Base-by-base conservation (phyloP, 2,113 vertebrate species). In the Caranx melampygus region DNA sequence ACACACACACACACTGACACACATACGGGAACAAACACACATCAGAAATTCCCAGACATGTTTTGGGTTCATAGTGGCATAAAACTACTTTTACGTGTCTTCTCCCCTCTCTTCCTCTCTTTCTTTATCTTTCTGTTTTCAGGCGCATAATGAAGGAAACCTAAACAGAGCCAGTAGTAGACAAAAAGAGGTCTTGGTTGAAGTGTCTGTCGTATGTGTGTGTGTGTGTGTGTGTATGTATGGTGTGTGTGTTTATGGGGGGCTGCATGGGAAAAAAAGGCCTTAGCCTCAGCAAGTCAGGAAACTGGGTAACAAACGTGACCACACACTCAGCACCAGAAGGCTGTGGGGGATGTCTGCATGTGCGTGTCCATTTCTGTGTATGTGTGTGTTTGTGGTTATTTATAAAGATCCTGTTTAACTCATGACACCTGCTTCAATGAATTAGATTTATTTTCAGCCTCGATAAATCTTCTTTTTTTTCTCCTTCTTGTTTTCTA, bases 281-380 rank as follows among this genome's bases (percentile, higher is more conserved):
- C 35, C 10, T 65, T 57, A 65, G 72, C 65, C 65, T 75, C 66
- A 72, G 61, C 9, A 31, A 70, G 79, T 79, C 73, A 72, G 84
- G 86, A 89, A 92, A 84, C 72, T 78, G 35, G 58, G 80, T 86
- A 84, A 89, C 72, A 92, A 79, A 88, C 63, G 62, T 89, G 55
- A 91, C 87, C 88, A 84, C 91, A 91, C 72, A 87, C 16, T 76
- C 52, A 73, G 74, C 55, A 78, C 45, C 81, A 86, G 87, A 72
- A 74, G 54, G 63, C 62, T 84, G 66, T 15, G 60, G 45, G 70
- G 58, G 58, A 47, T 84, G 61, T 75, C 42, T 71, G 44, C 69
- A 37, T 44, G 21, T 73, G 54, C 59, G 33, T 55, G 7, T n/a
- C 57, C 35, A 45, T 60, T 7, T 72, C n/a, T 74, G 21, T 55